Percentiles rank a stretch among this genome's conserved stretches.
Evolutionary conservation across 2,113 vertebrate species (phyloP).

Genomic region (Pollachius pollachius): DNA sequence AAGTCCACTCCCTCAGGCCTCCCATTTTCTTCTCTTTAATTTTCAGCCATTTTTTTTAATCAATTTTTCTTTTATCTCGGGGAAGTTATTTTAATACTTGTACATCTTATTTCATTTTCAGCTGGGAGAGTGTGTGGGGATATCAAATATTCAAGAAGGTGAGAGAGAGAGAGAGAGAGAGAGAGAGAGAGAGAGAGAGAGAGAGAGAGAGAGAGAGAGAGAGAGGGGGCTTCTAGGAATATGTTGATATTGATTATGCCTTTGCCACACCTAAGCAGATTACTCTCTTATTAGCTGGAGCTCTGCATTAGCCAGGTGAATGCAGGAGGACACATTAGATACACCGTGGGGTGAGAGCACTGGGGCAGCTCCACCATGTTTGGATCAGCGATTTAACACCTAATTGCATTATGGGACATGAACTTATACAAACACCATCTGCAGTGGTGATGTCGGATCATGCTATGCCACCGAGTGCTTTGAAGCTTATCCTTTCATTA

Average conservation of each 20-base stretch:
- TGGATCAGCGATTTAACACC: slow-evolving; percentile 59
- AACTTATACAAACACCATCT: slow-evolving; percentile 22
- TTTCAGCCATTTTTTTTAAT: slow-evolving; percentile 79
- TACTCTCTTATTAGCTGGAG: slow-evolving; percentile 73
- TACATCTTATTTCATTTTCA: slow-evolving; percentile 79
- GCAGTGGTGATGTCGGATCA: slow-evolving; percentile 38
- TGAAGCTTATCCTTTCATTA: slow-evolving; percentile 52
- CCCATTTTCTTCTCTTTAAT: slow-evolving; percentile 70
- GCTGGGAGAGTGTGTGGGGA: slow-evolving; percentile 66
- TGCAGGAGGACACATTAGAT: slow-evolving; percentile 59
- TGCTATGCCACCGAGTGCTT: slow-evolving; percentile 19
- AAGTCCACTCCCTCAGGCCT: slow-evolving; percentile 70
- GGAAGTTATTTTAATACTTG: slow-evolving; percentile 79
- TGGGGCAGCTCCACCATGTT: slow-evolving; percentile 48
- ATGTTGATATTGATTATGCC: slow-evolving; percentile 80
- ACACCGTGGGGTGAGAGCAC: slow-evolving; percentile 48
- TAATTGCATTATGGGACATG: slow-evolving; percentile 46
- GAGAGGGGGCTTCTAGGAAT: slow-evolving; percentile 52
- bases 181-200: too few species aligned
- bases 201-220: too few species aligned
- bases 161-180: too few species aligned
- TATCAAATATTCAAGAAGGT: slow-evolving; percentile 76
- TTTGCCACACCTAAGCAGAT: slow-evolving; percentile 75
- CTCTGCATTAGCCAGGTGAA: slow-evolving; percentile 64
- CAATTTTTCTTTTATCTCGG: slow-evolving; percentile 79